Base-by-base conservation (phyloP, 2,113 vertebrate genomes). In the Lepus timidus region DNA sequence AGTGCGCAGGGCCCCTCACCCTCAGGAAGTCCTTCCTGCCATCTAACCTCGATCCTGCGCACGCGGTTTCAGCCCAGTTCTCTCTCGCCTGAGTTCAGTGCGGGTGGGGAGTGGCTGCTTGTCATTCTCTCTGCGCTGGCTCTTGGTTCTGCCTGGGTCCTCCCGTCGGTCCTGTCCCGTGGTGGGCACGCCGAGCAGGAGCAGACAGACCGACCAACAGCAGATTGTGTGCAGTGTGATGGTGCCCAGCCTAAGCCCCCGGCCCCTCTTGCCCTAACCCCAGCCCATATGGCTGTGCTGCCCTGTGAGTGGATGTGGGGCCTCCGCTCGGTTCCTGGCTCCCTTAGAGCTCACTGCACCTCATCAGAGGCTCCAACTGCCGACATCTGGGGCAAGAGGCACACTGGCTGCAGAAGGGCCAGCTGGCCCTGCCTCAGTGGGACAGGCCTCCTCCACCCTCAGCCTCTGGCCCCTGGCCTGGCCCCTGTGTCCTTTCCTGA, bases 1-100 rank as follows among this genome's bases (percentile, higher is more conserved):
- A 88, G 82, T 58, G 74, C 92, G 96, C 95, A 91, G 96, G 96
- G 95, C 19, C 90, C 76, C 20, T 91, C 51, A 1, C 74, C 67
- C 81, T 79, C 92, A 88, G 94, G 96, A 96, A 88, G 29, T 90
- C 76, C 67, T 85, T 92, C 58, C 61, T 75, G 71, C 73, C 62
- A 6, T 90, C 92, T 78, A 82, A 85, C 93, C 84, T 94, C 90
- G 85, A 10, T 84, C 58, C 84, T 87, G 62, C 76, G 85, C 52
- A 22, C 67, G 49, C 73, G 11, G 68, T 70, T 84, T 79, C 62
- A 61, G 68, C 76, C 74, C 62, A 7, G 52, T 55, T 33, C 51
- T 82, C 29, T 73, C 61, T 91, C 71, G 82, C 71, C 75, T 70
- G 70, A 80, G 68, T 67, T 84, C 81, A 67, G 4, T 29, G 23